These are phyloP conservation scores for Lycocerus yunnanus DNA, from an alignment of 2,888 invertebrate genomes.

Conservation along the genomic window DNA sequence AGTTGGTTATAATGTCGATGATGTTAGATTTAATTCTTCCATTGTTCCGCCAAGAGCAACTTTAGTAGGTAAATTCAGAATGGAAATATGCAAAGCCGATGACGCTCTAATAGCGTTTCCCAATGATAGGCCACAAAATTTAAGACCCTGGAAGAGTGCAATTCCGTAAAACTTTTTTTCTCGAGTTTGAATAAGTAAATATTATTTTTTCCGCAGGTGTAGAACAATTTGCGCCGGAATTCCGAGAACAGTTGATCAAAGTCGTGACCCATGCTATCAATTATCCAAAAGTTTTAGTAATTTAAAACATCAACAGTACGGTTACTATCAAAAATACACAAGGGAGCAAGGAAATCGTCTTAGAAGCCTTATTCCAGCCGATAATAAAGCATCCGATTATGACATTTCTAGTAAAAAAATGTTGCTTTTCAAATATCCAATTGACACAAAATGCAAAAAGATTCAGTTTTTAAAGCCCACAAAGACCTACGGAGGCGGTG, in stretches of 20 bases:
- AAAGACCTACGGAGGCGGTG: slow-evolving; percentile 7
- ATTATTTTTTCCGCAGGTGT: slow-evolving; percentile 34
- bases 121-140: slow-evolving; percentile 46
- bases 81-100: slow-evolving; percentile 32
- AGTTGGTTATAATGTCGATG: slow-evolving; percentile 47
- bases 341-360: neutral
- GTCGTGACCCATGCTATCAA: slow-evolving; percentile 5
- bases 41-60: slow-evolving; percentile 41
- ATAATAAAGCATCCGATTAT: neutral
- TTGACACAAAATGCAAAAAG: neutral
- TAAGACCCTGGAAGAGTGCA: slow-evolving; percentile 45
- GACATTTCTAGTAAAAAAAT: neutral
- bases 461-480: neutral
- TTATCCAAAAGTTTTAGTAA: neutral
- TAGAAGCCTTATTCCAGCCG: neutral
- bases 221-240: slow-evolving; percentile 48
- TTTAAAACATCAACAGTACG: neutral
- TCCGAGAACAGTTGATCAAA: slow-evolving; percentile 18
- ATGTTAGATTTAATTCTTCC: slow-evolving; percentile 43
- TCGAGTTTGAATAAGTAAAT: neutral
- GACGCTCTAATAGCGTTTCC: slow-evolving; percentile 50
- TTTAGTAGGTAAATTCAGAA: slow-evolving; percentile 33
- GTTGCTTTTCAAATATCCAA: slow-evolving; percentile 21
- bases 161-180: slow-evolving; percentile 18
- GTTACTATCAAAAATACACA: slow-evolving; percentile 3